A percentile compares a stretch with the other conserved stretches of the same genome.
Conservation (phyloP, 2,113 vertebrate species). For the Patagioenas fasciata region DNA sequence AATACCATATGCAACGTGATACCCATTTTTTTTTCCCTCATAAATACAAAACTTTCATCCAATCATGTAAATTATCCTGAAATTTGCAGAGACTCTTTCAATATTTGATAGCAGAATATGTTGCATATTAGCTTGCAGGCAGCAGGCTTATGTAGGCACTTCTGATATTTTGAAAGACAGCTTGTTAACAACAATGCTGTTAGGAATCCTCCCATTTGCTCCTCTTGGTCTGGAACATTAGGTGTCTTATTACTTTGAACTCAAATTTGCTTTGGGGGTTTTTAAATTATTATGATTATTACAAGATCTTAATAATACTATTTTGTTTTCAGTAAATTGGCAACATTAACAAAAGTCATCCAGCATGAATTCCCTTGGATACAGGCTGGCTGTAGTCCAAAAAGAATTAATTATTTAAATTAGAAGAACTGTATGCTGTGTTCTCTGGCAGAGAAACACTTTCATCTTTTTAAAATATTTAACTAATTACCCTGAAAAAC, state of each 20-base stretch:
- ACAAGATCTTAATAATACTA: background rate
- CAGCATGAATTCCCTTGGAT: background rate
- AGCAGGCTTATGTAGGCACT: background rate
- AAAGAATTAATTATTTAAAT: background rate
- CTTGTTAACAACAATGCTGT: background rate
- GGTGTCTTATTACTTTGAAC: background rate
- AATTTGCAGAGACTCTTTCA: background rate
- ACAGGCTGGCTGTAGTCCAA: background rate
- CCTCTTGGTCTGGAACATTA: background rate
- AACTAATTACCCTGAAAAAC: background rate
- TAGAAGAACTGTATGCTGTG: background rate
- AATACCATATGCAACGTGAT: background rate
- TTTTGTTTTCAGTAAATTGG: background rate
- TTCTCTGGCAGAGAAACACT: background rate
- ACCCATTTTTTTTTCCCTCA: background rate
- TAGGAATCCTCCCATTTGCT: background rate
- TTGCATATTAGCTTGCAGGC: background rate
- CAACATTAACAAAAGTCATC: background rate
- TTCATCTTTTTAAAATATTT: background rate
- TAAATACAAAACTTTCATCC: background rate
- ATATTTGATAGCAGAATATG: background rate
- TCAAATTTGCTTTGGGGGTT: rapidly evolving
- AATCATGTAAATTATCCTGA: background rate
- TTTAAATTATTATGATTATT: background rate
- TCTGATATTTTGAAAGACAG: background rate